Conservation (phyloP, 2,888 invertebrate species). For the Caenorhabditis sulstoni region DNA sequence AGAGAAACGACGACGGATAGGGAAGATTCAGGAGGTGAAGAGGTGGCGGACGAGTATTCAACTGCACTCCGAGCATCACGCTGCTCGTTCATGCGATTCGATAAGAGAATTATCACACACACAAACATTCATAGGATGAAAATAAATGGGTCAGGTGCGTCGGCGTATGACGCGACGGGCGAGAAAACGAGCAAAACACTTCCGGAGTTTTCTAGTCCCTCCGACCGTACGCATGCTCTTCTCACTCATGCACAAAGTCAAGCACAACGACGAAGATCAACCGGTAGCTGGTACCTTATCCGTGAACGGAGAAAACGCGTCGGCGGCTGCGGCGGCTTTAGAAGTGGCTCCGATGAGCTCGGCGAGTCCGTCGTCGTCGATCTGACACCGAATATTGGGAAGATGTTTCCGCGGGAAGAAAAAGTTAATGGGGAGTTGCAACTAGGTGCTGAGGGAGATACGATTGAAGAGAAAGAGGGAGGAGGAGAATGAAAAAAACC, state of each 20-base stretch:
- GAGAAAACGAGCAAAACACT: too few relatives aligned
- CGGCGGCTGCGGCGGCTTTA: background rate
- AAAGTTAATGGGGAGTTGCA: slow-evolving; percentile 6
- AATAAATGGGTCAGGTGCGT: too few relatives aligned
- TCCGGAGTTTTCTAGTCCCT: too few relatives aligned
- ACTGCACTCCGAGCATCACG: background rate
- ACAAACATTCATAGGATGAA: background rate
- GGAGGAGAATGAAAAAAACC: slow-evolving; percentile 13
- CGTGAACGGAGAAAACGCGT: slow-evolving; percentile 41
- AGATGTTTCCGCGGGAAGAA: too few relatives aligned
- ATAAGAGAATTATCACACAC: background rate
- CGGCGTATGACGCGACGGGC: too few relatives aligned
- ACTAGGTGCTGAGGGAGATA: slow-evolving; percentile 11
- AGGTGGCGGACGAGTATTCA: background rate
- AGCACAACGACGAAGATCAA: slow-evolving; percentile 24
- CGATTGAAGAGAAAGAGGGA: slow-evolving; percentile 8
- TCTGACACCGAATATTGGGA: slow-evolving; percentile 60
- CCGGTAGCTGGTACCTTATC: slow-evolving; percentile 34
- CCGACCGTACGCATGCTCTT: too few relatives aligned
- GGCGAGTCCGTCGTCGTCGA: slow-evolving; percentile 78
- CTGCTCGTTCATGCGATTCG: too few relatives aligned
- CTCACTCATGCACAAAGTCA: background rate
- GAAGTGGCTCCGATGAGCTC: slow-evolving; percentile 71
- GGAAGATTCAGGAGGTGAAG: slow-evolving; percentile 14
- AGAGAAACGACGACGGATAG: slow-evolving; percentile 4